Evolutionary conservation across 53 echinoderm and acorn worm species (phyloP).

Genomic region (Echinarachnius parma): DNA sequence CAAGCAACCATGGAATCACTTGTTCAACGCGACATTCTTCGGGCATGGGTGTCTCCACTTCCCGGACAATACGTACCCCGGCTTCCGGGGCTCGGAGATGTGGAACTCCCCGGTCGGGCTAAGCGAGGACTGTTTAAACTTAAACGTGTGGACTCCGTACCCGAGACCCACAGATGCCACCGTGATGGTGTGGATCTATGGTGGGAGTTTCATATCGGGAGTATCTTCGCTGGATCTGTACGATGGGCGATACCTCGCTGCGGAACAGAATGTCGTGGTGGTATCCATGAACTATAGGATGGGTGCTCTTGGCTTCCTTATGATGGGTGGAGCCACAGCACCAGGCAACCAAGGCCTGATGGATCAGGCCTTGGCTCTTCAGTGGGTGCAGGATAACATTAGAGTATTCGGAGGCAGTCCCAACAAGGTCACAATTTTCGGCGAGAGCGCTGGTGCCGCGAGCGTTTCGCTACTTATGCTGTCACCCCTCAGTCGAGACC

Average conservation of each 20-base stretch:
- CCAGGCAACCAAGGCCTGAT: constrained; percentile 83
- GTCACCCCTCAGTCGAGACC: constrained; percentile 63
- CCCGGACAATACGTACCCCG: constrained; percentile 57
- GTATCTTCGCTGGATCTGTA: constrained; percentile 90
- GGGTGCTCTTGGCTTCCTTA: constrained; percentile 77
- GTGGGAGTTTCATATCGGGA: constrained; percentile 66
- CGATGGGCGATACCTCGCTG: constrained; percentile 73
- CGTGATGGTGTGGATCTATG: constrained; percentile 91
- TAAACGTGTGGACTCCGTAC: constrained; percentile 87
- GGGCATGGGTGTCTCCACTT: constrained; percentile 71
- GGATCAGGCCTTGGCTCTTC: constrained; percentile 78
- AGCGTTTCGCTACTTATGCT: constrained; percentile 79
- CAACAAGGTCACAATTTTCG: constrained; percentile 78
- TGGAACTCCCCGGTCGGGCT: constrained; percentile 79
- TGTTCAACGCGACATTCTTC: constrained; percentile 62
- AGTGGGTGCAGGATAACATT: constrained; percentile 95
- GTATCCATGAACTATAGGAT: constrained; percentile 93
- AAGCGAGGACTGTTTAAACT: constrained; percentile 84
- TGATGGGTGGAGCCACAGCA: constrained; percentile 60
- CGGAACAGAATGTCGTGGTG: constrained; percentile 78
- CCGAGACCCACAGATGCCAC: constrained; percentile 73
- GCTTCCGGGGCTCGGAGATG: constrained; percentile 69
- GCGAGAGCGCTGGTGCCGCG: constrained; percentile 92
- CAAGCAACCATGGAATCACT: constrained; percentile 47
- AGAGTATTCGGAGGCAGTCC: constrained; percentile 80